phyloP scores from a whole-genome alignment of 53 echinoderm and acorn worm genomes.

The Zoroaster sp. region DNA sequence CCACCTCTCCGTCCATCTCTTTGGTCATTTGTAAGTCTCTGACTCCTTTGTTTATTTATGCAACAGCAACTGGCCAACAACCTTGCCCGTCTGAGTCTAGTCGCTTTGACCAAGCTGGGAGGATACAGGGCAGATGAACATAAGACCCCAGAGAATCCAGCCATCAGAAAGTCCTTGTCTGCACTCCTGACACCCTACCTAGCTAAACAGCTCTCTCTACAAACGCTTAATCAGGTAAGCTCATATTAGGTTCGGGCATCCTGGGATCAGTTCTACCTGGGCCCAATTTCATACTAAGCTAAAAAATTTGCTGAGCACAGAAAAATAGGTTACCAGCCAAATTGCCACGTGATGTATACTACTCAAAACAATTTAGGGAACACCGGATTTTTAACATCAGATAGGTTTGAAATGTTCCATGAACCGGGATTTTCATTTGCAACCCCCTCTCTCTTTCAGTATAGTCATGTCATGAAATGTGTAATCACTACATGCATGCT shows the following conservation, averaged over 20 bases:
- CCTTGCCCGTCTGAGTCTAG: conserved; percentile 77
- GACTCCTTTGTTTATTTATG: conserved; percentile 2
- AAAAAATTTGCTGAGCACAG: too few species aligned
- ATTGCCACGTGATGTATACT: too few species aligned
- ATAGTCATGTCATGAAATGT: too few species aligned
- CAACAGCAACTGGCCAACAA: conserved; percentile 89
- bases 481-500: too few species aligned
- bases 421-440: too few species aligned
- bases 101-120: conserved; percentile 80
- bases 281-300: too few species aligned
- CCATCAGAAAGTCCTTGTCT: conserved; percentile 82
- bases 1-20: not conserved
- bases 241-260: not conserved
- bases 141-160: conserved; percentile 83
- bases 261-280: not conserved
- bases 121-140: conserved; percentile 69
- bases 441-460: too few species aligned
- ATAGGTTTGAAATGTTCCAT: too few species aligned
- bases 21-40: not conserved
- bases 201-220: conserved; percentile 80
- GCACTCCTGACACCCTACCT: conserved; percentile 95
- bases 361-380: too few species aligned
- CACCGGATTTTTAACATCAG: too few species aligned
- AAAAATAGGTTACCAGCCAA: too few species aligned
- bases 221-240: conserved; percentile 82